Base-by-base conservation (phyloP, 2,113 vertebrate species). In the Ctenodactylus gundi region DNA sequence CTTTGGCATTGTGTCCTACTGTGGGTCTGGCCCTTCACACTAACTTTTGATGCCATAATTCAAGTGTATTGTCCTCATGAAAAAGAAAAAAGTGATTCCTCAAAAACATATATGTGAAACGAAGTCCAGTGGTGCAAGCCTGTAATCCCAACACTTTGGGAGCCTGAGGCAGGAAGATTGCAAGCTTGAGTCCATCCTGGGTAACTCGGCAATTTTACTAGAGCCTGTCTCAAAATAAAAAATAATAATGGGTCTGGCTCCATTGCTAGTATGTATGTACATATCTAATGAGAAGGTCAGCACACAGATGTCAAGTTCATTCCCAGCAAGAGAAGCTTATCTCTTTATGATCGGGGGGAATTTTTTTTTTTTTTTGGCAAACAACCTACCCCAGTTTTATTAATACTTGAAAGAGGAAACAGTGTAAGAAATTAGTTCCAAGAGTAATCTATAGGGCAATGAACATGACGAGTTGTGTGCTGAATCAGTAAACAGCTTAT, bases 21-120 rank as follows among this genome's bases (percentile, higher is more conserved):
- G 4, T 53, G 53, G 27, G 53, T 70, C 78, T 96, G 53, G 77
- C 53, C 75, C 18, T 51, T 90, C 41, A 53, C 53, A 93, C 78
- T 78, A 70, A 46, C 34, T 90, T 94, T 78, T 41, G 70, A 88
- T 80, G 87, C 88, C 64, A 83, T 65, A 53, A 93, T 80, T 85
- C 78, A 85, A 82, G 15, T 60, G 72, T 39, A 34, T 91, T 88
- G 46, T 77, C 44, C 49, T 60, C 25, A n/a, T 64, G 70, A 55
- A 68, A 85, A 94, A 90, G 90, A 78, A 76, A 67, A 91, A 91
- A 84, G 17, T 72, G 2, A 6, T 58, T 88, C 75, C 46, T 34
- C 3, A 11, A 58, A 73, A 91, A 73, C n/a, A 34, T 57, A 68
- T 39, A 34, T 39, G 20, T 10, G 18, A n/a, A n/a, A n/a, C n/a